phyloP scores from a whole-genome alignment of 2,888 invertebrate species.

The Rutpela maculata region DNA sequence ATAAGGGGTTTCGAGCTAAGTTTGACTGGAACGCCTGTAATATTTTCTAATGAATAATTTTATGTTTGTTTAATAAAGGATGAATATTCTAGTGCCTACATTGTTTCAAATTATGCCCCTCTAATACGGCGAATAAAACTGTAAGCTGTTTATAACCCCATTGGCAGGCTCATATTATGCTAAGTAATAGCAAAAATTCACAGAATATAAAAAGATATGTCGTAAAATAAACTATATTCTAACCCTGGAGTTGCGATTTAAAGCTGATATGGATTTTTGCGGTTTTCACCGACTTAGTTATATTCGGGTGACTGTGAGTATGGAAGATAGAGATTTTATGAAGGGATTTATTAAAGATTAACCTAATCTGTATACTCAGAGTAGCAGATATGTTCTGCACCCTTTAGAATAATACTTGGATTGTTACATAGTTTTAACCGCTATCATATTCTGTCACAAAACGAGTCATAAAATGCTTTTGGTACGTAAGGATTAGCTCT shows the following conservation, averaged over 20 bases:
- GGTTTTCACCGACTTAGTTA: constrained; percentile 54
- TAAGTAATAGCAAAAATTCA: constrained; percentile 13
- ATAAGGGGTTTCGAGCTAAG: too few species aligned
- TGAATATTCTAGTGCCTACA: not conserved
- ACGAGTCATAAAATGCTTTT: constrained; percentile 63
- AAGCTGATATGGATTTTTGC: constrained; percentile 48
- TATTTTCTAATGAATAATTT: not conserved
- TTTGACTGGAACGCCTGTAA: not conserved
- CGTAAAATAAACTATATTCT: constrained; percentile 29
- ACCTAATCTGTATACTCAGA: constrained; percentile 68
- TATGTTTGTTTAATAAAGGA: not conserved
- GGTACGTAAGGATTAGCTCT: constrained; percentile 59
- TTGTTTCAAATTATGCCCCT: not conserved
- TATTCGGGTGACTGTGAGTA: constrained; percentile 60
- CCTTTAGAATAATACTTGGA: constrained; percentile 61
- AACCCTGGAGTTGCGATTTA: constrained; percentile 20
- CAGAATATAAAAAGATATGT: constrained; percentile 11
- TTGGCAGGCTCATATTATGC: not conserved
- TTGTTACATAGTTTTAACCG: constrained; percentile 61
- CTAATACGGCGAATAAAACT: not conserved
- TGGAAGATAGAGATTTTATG: constrained; percentile 69
- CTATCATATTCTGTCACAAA: constrained; percentile 58
- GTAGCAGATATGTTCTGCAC: constrained; percentile 62
- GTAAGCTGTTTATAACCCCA: not conserved
- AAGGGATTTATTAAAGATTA: constrained; percentile 68